These are phyloP conservation scores for Microhierax caerulescens DNA, from an alignment of 2,797 vertebrate genomes.

Conservation along the genomic window DNA sequence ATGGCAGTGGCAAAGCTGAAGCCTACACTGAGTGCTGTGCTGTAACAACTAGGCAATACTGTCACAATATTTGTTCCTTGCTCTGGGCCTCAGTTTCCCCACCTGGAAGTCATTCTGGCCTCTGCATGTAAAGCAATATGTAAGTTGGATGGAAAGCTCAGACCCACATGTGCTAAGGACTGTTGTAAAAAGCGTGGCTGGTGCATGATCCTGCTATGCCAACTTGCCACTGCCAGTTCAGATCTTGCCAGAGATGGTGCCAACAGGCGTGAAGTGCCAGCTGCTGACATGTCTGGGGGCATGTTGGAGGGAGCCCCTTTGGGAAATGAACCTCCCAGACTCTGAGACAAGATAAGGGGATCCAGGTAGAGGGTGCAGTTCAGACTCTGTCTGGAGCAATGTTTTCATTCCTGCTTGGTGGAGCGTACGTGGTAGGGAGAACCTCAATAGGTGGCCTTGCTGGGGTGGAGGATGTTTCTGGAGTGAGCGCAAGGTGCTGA, in stretches of 20 bases:
- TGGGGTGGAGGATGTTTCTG: not conserved
- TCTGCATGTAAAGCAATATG: not conserved
- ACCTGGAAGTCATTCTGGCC: not conserved
- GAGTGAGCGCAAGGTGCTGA: not conserved
- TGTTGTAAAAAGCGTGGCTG: not conserved
- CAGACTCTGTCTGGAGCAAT: not conserved
- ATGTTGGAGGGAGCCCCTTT: not conserved
- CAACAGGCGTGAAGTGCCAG: not conserved
- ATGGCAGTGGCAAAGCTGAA: not conserved
- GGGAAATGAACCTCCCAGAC: not conserved
- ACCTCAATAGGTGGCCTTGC: constrained; percentile 24
- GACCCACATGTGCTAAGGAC: not conserved
- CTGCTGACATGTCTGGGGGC: not conserved
- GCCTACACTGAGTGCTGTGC: not conserved
- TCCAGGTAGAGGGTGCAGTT: not conserved
- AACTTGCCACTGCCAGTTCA: not conserved
- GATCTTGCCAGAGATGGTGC: not conserved
- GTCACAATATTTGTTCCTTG: not conserved
- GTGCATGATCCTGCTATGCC: not conserved
- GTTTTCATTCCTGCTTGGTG: not conserved
- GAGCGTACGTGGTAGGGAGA: not conserved
- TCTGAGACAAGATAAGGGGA: not conserved
- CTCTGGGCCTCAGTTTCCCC: not conserved
- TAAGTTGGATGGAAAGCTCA: not conserved
- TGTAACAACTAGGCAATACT: not conserved